These are phyloP conservation scores for Harpalus rubripes DNA, from an alignment of 2,888 invertebrate species.

Conservation along the genomic window DNA sequence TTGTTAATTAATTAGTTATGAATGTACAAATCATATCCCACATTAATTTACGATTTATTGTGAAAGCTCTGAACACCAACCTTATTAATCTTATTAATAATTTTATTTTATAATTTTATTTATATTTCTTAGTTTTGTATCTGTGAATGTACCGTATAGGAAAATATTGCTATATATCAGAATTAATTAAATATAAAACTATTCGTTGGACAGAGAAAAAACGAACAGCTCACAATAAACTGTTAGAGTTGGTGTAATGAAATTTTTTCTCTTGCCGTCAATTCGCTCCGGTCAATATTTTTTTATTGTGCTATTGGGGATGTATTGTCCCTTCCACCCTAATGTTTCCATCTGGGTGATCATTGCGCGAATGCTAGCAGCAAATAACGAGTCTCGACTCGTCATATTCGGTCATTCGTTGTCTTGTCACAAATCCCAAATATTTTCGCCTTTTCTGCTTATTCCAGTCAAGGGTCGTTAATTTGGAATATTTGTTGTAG, in stretches of 20 bases:
- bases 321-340: constrained; percentile 11
- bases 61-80: too few species aligned
- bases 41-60: too few species aligned
- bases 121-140: too few species aligned
- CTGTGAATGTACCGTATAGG: too few species aligned
- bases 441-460: background rate
- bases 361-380: constrained; percentile 3
- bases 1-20: too few species aligned
- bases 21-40: too few species aligned
- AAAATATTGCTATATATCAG: background rate
- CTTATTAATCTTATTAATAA: too few species aligned
- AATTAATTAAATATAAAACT: constrained; percentile 35
- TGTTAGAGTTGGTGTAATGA: constrained; percentile 16
- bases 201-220: background rate
- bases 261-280: constrained; percentile 21
- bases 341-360: constrained; percentile 42
- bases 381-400: background rate
- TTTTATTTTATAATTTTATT: too few species aligned
- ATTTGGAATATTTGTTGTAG: background rate
- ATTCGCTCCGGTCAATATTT: constrained; percentile 10
- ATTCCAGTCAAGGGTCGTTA: constrained; percentile 29
- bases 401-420: constrained; percentile 33
- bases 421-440: constrained; percentile 15
- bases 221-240: constrained; percentile 25
- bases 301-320: constrained; percentile 47